Evolutionary conservation across 1,140 invertebrate genomes (phyloP).

Genomic region (Diachasma alloeum): DNA sequence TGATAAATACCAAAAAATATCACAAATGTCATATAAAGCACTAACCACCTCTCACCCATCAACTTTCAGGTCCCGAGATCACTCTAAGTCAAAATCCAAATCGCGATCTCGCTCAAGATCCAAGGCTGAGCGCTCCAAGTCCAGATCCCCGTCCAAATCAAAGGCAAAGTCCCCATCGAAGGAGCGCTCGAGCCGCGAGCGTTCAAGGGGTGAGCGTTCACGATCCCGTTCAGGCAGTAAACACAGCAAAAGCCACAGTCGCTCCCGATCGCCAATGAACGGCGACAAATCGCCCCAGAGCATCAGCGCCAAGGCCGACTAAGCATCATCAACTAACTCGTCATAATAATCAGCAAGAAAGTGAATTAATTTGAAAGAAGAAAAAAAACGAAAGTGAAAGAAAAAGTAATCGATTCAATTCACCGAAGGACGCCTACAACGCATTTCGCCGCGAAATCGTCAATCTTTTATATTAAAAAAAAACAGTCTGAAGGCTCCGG

Average conservation of each 20-base stretch:
- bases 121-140: constrained; percentile 68
- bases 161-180: constrained; percentile 67
- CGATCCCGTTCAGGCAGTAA: constrained; percentile 64
- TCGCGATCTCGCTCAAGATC: constrained; percentile 69
- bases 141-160: constrained; percentile 69
- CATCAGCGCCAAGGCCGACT: constrained; percentile 57
- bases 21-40: not conserved
- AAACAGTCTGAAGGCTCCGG: not conserved
- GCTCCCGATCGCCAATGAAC: constrained; percentile 66
- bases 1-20: too few relatives aligned
- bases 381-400: not conserved
- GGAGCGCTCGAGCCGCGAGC: constrained; percentile 62
- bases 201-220: constrained; percentile 61
- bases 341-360: not conserved
- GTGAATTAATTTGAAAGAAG: not conserved
- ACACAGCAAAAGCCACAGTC: constrained; percentile 67
- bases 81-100: constrained; percentile 69
- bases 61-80: constrained; percentile 68
- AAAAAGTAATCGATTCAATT: not conserved
- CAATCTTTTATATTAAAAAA: not conserved
- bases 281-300: constrained; percentile 66
- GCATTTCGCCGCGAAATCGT: not conserved
- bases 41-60: constrained; percentile 40
- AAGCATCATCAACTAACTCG: constrained; percentile 13
- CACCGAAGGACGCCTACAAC: not conserved